Percentiles rank a stretch among this genome's conserved stretches.
Conservation (phyloP, 2,797 vertebrate genomes). For the Microtus californicus region DNA sequence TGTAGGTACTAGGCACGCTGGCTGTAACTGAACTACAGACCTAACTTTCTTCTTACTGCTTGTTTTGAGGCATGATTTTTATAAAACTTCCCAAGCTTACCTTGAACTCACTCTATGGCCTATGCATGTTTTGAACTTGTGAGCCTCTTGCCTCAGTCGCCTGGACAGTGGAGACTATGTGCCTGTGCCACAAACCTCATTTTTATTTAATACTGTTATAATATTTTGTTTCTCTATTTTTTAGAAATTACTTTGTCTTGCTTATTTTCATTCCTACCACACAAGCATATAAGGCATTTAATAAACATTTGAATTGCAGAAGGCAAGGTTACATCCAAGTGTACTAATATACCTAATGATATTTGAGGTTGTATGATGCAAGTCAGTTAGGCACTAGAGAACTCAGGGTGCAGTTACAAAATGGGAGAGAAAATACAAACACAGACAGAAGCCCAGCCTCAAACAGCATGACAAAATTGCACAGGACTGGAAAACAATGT, state of each 20-base stretch:
- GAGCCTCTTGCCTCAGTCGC: neutral
- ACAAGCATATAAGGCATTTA: neutral
- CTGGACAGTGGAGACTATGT: neutral
- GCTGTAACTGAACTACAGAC: neutral
- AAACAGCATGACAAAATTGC: conserved; percentile 2
- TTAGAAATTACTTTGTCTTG: neutral
- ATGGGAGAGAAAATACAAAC: conserved; percentile 19
- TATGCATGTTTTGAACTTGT: neutral
- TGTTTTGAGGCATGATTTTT: neutral
- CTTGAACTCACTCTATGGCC: neutral
- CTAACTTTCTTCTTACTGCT: neutral
- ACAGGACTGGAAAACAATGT: conserved; percentile 16
- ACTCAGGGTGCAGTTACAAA: neutral
- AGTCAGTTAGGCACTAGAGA: neutral
- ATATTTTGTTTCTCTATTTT: neutral
- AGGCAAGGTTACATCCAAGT: neutral
- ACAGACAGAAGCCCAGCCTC: conserved; percentile 32
- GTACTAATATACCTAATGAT: neutral
- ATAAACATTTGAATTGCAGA: conserved; percentile 19
- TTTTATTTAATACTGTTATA: conserved; percentile 11
- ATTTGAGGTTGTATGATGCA: neutral
- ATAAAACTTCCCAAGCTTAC: neutral
- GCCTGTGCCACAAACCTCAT: neutral
- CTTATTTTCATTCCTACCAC: conserved; percentile 7
- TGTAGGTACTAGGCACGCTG: neutral